These are phyloP conservation scores for Chelonus insularis DNA, from an alignment of 1,140 invertebrate genomes.

Conservation along the genomic window DNA sequence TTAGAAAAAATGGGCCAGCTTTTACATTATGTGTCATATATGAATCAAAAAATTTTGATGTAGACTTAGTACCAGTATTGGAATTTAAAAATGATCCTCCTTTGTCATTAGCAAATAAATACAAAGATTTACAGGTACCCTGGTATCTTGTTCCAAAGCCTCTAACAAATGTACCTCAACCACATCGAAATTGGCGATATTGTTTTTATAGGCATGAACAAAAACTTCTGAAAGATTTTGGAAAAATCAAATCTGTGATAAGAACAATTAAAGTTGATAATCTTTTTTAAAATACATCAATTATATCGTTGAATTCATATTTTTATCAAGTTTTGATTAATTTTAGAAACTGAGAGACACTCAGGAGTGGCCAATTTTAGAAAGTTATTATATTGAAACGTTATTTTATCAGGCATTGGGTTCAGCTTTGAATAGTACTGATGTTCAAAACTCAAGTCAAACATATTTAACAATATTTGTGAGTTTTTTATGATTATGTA, in stretches of 20 bases:
- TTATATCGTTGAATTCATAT: too few species aligned
- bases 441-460: background rate
- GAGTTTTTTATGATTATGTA: slow-evolving; percentile 20
- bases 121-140: background rate
- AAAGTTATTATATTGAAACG: slow-evolving; percentile 47
- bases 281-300: too few species aligned
- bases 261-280: slow-evolving; percentile 42
- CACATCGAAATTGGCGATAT: slow-evolving; percentile 34
- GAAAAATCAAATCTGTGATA: slow-evolving; percentile 36
- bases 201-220: slow-evolving; percentile 39
- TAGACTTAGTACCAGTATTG: slow-evolving; percentile 59
- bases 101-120: background rate
- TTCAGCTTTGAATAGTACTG: background rate
- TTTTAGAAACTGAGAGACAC: slow-evolving; percentile 42
- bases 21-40: slow-evolving; percentile 51
- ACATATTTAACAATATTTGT: slow-evolving; percentile 16
- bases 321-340: background rate
- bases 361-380: slow-evolving; percentile 29
- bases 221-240: slow-evolving; percentile 23
- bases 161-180: background rate
- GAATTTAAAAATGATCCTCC: slow-evolving; percentile 42
- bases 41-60: slow-evolving; percentile 36
- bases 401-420: slow-evolving; percentile 33
- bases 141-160: slow-evolving; percentile 40
- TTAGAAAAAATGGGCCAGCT: slow-evolving; percentile 56